phyloP scores from a whole-genome alignment of 2,888 invertebrate genomes.

The Rugalucina vietnamica region DNA sequence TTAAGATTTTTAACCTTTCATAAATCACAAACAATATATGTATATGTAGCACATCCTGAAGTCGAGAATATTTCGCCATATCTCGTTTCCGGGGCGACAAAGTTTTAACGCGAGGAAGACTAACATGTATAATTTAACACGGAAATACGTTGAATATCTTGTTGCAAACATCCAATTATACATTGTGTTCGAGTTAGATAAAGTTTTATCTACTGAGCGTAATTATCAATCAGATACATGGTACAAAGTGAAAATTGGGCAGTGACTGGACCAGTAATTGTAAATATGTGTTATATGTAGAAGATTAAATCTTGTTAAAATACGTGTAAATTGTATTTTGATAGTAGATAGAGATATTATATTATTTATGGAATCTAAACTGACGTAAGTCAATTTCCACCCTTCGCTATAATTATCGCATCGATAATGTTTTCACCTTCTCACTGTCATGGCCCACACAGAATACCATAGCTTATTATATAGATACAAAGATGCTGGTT shows the following conservation, averaged over 20 bases:
- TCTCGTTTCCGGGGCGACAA: no score
- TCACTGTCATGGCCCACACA: no score
- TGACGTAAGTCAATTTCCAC: constrained; percentile 1
- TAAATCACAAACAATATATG: no score
- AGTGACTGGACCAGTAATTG: neutral
- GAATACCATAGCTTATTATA: no score
- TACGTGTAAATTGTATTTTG: neutral
- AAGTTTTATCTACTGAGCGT: neutral
- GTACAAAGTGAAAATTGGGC: neutral
- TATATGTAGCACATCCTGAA: no score
- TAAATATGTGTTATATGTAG: no score
- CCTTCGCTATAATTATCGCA: no score
- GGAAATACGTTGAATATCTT: neutral
- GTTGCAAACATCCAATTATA: neutral
- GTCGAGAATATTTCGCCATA: no score
- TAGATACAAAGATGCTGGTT: no score
- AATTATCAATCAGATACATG: neutral
- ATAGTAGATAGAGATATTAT: neutral
- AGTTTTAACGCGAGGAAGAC: no score
- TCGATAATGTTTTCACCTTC: no score
- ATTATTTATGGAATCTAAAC: neutral
- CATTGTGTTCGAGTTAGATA: neutral
- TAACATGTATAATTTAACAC: neutral
- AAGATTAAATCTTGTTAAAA: neutral
- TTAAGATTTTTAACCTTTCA: no score